Percentiles rank a stretch among this genome's conserved stretches.
Conservation (phyloP, 2,888 invertebrate species). For the Octodonta nipae region DNA sequence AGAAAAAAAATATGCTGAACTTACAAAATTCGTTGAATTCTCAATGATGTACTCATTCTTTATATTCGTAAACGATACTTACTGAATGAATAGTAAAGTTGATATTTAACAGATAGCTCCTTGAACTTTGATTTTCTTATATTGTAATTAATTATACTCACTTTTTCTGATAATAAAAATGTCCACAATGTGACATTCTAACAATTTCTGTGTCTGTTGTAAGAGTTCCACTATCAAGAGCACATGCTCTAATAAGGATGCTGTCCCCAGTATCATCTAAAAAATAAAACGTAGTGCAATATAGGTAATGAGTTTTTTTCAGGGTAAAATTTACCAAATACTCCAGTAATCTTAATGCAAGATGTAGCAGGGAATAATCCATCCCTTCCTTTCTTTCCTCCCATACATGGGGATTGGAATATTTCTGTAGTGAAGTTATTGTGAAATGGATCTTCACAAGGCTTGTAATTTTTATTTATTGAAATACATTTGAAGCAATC, state of each 20-base stretch:
- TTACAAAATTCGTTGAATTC: no score
- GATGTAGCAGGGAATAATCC: conserved; percentile 93
- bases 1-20: no score
- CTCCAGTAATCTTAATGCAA: conserved; percentile 88
- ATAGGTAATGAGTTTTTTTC: not conserved
- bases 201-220: conserved; percentile 95
- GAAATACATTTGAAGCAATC: conserved; percentile 97
- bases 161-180: conserved; percentile 80
- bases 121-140: no score
- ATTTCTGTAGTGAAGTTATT: conserved; percentile 76
- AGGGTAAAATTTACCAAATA: conserved; percentile 3
- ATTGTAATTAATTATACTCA: no score
- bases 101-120: no score
- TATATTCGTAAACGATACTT: no score
- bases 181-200: conserved; percentile 93
- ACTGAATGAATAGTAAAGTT: no score
- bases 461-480: conserved; percentile 68
- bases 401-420: conserved; percentile 84
- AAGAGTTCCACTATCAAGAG: conserved; percentile 85
- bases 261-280: conserved; percentile 67
- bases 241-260: conserved; percentile 84
- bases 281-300: conserved; percentile 15
- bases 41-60: no score
- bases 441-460: conserved; percentile 92
- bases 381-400: conserved; percentile 80